Conservation (phyloP, 2,888 invertebrate genomes). For the Netelia inedita region DNA sequence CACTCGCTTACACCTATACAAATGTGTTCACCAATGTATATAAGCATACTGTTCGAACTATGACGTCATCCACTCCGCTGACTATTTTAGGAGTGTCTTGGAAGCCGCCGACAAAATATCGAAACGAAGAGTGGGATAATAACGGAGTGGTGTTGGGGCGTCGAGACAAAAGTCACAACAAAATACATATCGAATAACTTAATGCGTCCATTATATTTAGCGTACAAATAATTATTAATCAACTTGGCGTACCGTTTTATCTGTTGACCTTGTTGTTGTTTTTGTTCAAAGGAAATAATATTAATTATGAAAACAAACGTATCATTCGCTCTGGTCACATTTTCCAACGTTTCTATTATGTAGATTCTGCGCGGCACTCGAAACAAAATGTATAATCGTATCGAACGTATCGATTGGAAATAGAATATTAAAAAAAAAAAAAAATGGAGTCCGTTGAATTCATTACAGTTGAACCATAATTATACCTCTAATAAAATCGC, state of each 20-base stretch:
- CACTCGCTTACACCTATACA: neutral
- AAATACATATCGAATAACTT: constrained; percentile 79
- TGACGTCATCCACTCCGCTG: constrained; percentile 81
- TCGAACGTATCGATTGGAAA: constrained; percentile 24
- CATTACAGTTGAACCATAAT: constrained; percentile 5
- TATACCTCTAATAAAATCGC: constrained; percentile 24
- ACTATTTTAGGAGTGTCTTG: constrained; percentile 84
- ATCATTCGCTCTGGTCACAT: constrained; percentile 42
- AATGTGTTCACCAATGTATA: constrained; percentile 10
- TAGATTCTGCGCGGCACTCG: constrained; percentile 5
- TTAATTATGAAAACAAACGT: constrained; percentile 34
- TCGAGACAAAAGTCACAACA: constrained; percentile 65
- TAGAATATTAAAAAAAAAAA: constrained; percentile 2
- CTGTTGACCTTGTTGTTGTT: constrained; percentile 39
- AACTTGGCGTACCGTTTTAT: constrained; percentile 68
- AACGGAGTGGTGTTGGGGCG: constrained; percentile 24
- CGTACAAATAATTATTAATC: constrained; percentile 84
- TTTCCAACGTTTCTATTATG: constrained; percentile 6
- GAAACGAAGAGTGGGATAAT: constrained; percentile 65
- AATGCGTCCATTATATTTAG: constrained; percentile 80
- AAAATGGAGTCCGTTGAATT: constrained; percentile 2
- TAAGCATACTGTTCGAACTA: constrained; percentile 56
- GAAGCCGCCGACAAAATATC: constrained; percentile 70
- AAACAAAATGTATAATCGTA: constrained; percentile 15
- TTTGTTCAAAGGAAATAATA: constrained; percentile 35